Base-by-base conservation (phyloP, 2,113 vertebrate genomes). In the Xenopus laevis region DNA sequence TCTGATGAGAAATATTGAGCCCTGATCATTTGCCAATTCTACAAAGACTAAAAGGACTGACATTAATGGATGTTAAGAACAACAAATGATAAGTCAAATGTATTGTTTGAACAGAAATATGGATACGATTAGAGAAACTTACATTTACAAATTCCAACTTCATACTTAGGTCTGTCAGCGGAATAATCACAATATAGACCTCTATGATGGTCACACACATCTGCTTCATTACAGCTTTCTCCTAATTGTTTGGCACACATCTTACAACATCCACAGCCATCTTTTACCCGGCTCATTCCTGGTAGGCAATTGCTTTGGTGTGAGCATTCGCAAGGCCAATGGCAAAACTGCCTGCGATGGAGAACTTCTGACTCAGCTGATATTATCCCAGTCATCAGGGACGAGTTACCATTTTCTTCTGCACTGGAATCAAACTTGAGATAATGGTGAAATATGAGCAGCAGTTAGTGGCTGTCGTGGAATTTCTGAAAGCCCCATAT, bases 141-240 rank as follows among this genome's bases (percentile, higher is more conserved):
- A 99, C 97, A 89, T 82, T 95, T 92, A 45, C 97, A 99, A 74
- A 95, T 76, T 57, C 97, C 97, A 0, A 85, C 88, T 88, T 99
- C 89, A 58, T 89, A 98, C 84, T 89, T 89, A 4, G 95, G 96
- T 81, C 80, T 63, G 0, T 98, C 96, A 4, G 86, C 86, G 0
- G 97, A 96, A 84, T 94, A 99, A 86, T 98, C 93, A 0, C 97
- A 99, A 79, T 98, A 99, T 81, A 99, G 92, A 65, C 94, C 91
- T 85, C 96, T 98, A 87, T 99, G 97, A 0, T 94, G 95, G 79
- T 99, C 97, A 0, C 97, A 99, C 77, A 95, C 65, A 0, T 95
- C 93, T 5, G 91, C 92, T 86, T 98, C 96, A 0, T 96, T 97
- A 83, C 97, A 98, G 46, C 70, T 1, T 33, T 96, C 86, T 57